phyloP scores from a whole-genome alignment of 2,113 vertebrate genomes.

The Stigmatopora argus region DNA sequence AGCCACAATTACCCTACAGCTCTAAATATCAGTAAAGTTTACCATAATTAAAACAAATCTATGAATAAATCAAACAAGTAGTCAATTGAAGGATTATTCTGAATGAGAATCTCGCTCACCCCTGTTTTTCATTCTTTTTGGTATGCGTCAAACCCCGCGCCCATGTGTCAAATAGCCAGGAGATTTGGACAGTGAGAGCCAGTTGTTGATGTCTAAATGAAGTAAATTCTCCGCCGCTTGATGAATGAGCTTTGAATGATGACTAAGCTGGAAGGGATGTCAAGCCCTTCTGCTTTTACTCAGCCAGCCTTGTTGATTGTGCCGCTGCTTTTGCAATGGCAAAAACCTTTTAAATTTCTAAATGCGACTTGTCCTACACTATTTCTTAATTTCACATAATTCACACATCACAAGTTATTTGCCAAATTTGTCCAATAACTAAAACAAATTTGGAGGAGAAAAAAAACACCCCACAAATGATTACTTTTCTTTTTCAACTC shows the following conservation, averaged over 20 bases:
- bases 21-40: slow-evolving; percentile 61
- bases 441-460: too few species aligned
- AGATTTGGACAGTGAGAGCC: slow-evolving; percentile 38
- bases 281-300: slow-evolving; percentile 55
- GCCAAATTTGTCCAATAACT: too few species aligned
- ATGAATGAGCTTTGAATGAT: slow-evolving; percentile 62
- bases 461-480: too few species aligned
- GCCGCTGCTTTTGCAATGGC: slow-evolving; percentile 25
- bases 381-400: too few species aligned
- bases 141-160: slow-evolving; percentile 28
- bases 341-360: too few species aligned
- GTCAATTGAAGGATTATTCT: slow-evolving; percentile 52
- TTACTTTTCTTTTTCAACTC: too few species aligned
- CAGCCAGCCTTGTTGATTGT: slow-evolving; percentile 56
- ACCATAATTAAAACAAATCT: slow-evolving; percentile 56
- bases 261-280: slow-evolving; percentile 47
- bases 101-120: slow-evolving; percentile 20
- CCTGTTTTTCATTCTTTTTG: slow-evolving; percentile 23
- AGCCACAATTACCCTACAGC: slow-evolving; percentile 53
- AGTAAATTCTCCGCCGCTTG: slow-evolving; percentile 45
- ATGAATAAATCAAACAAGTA: slow-evolving; percentile 68
- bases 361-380: too few species aligned
- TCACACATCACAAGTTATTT: too few species aligned
- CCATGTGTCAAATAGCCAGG: slow-evolving; percentile 38
- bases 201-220: slow-evolving; percentile 49